These are phyloP conservation scores for Limnephilus lunatus DNA, from an alignment of 2,888 invertebrate species.

Conservation along the genomic window DNA sequence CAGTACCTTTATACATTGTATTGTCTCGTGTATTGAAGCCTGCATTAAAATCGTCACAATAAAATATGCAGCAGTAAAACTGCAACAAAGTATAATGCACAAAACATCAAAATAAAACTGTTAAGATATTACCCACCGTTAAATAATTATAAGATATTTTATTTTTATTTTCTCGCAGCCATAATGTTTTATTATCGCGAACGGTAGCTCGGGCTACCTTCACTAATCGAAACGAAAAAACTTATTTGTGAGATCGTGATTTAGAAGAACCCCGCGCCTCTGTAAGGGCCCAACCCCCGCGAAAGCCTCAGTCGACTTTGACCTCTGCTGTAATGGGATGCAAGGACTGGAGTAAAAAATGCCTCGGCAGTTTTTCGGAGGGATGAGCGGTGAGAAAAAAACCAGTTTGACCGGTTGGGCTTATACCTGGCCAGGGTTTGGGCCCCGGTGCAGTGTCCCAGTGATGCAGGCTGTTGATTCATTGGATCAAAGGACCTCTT, in stretches of 20 bases:
- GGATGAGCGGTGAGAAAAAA: conserved; percentile 62
- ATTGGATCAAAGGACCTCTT: conserved; percentile 31
- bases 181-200: conserved; percentile 49
- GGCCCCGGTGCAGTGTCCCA: conserved; percentile 31
- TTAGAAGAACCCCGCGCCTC: conserved; percentile 42
- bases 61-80: neutral
- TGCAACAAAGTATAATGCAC: neutral
- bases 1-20: neutral
- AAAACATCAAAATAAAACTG: neutral
- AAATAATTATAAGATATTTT: conserved; percentile 12
- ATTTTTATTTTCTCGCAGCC: neutral
- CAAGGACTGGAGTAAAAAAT: conserved; percentile 39
- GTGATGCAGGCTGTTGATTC: conserved; percentile 33
- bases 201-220: conserved; percentile 27
- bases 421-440: conserved; percentile 47
- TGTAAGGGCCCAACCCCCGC: neutral
- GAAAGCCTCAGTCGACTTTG: neutral
- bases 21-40: neutral
- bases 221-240: conserved; percentile 48
- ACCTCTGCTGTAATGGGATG: neutral
- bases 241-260: conserved; percentile 61
- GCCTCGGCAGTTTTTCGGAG: conserved; percentile 53
- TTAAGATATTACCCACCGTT: neutral
- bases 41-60: neutral
- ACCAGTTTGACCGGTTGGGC: conserved; percentile 60